phyloP scores from a whole-genome alignment of 2,113 vertebrate species.

The Anoplopoma fimbria region DNA sequence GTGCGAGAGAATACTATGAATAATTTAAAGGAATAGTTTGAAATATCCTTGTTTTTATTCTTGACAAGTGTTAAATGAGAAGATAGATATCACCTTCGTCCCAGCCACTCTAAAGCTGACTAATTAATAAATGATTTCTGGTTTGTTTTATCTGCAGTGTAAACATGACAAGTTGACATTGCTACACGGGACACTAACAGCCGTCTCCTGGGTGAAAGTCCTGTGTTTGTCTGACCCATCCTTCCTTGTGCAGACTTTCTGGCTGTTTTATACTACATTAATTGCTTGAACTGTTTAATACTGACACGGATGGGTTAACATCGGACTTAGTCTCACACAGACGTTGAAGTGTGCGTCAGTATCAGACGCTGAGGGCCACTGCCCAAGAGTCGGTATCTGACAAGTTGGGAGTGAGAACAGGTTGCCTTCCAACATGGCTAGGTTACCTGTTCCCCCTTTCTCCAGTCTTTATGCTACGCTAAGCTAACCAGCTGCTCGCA shows the following conservation, averaged over 20 bases:
- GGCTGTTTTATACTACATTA: too few species aligned
- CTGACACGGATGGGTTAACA: too few species aligned
- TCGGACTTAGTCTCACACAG: too few species aligned
- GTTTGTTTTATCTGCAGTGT: neutral
- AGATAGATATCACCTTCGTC: neutral
- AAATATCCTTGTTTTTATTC: neutral
- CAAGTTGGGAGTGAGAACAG: too few species aligned
- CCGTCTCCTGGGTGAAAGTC: too few species aligned
- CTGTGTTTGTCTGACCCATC: too few species aligned
- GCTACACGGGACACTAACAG: too few species aligned
- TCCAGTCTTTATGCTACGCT: neutral
- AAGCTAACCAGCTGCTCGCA: neutral
- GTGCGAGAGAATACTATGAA: neutral
- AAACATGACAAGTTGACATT: neutral
- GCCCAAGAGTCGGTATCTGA: too few species aligned
- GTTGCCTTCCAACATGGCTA: neutral
- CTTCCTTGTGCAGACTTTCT: too few species aligned
- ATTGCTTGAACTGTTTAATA: too few species aligned
- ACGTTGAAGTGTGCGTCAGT: too few species aligned
- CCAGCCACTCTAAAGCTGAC: neutral
- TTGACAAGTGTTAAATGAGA: neutral
- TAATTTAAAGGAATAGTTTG: neutral
- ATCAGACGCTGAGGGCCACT: neutral
- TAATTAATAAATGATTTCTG: neutral
- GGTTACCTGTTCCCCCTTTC: neutral